Evolutionary conservation across 2,888 invertebrate species (phyloP), one percentile per base, ranked within the genome.

Genomic region (Ametastegia equiseti): DNA sequence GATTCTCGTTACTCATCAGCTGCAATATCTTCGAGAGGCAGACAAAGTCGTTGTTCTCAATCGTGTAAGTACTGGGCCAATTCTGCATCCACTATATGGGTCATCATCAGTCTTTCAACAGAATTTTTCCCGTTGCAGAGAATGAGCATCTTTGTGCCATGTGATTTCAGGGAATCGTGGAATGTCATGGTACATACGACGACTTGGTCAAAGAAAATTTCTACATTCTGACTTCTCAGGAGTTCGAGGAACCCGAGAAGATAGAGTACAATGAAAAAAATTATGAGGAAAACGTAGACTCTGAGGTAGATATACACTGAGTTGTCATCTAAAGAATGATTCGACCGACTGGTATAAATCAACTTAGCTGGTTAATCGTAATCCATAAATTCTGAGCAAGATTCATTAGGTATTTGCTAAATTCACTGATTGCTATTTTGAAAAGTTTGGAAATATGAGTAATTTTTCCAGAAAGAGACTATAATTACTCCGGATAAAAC

Each of bases 1-100:
- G 13, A 92, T 95, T 80, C 92, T 95, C 19, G 94, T 95, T 42
- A 96, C 96, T 0, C 95, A 96, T 90, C 96, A 96, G 87, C 88
- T 97, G 83, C 95, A 96, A 87, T 95, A 94, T 86, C 87, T 94
- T n/a, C 93, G 94, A 80, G 87, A 91, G 30, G 92, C 91, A 0
- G 92, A 93, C 75, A 86, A 87, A 6, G 90, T 93, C 27, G 88
- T 91, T 9, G 87, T 92, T n/a, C 71, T 93, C 7, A 91, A 92
- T 71, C 88, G 89, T 42, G 93, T 92, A 83, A 88, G 89, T 15
- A 13, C 47, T 30, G 27, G 7, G 19, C 36, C 15, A 15, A 27
- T 11, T 13, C 33, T 69, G 39, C 5, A 36, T 69, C 39, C 65
- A 65, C n/a, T 6, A 36, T n/a, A 3, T 39, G 19, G n/a, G 4